Evolutionary conservation across 2,888 invertebrate species (phyloP).

Genomic region (Macroteleia sp.): DNA sequence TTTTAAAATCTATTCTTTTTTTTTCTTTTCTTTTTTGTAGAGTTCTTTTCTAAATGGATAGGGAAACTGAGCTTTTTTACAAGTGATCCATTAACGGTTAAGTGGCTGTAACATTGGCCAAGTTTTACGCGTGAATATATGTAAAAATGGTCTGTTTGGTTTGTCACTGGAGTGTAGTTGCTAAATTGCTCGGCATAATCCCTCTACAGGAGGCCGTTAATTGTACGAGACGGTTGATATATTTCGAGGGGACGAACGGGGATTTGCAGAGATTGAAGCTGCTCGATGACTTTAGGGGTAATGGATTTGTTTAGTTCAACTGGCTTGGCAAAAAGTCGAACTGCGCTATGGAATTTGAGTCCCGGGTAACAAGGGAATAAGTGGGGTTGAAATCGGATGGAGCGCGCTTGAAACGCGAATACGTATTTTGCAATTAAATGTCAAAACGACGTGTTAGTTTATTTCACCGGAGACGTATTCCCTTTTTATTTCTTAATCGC

Average conservation of each 20-base stretch:
- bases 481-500: neutral
- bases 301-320: constrained; percentile 39
- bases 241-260: constrained; percentile 23
- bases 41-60: no score
- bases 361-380: neutral
- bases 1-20: neutral
- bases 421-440: constrained; percentile 7
- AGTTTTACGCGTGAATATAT: constrained; percentile 2
- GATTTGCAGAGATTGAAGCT: constrained; percentile 18
- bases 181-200: constrained; percentile 43
- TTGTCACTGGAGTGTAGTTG: constrained; percentile 11
- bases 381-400: constrained; percentile 11
- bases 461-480: neutral
- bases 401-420: neutral
- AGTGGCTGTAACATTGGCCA: constrained; percentile 10
- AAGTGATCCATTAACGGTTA: constrained; percentile 33
- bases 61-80: neutral
- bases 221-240: constrained; percentile 31
- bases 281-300: constrained; percentile 28
- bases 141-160: constrained; percentile 33
- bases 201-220: constrained; percentile 27
- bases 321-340: constrained; percentile 21
- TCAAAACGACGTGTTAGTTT: constrained; percentile 1
- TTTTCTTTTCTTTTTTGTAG: neutral
- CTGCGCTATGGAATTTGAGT: constrained; percentile 15